These are phyloP conservation scores for Megaustenia siamemsis DNA, from an alignment of 2,888 invertebrate species.

Conservation along the genomic window DNA sequence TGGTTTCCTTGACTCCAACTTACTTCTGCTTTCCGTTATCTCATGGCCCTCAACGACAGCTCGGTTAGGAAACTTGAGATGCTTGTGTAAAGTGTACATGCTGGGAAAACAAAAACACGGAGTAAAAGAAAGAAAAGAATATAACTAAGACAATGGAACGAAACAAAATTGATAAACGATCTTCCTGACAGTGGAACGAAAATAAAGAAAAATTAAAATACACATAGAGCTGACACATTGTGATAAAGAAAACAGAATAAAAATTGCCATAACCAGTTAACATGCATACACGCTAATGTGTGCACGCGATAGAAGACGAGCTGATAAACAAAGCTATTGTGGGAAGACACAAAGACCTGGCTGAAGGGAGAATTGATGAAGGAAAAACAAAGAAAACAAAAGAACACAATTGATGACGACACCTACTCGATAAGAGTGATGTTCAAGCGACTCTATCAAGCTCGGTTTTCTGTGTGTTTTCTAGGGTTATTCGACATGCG, in stretches of 20 bases:
- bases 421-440: constrained; percentile 32
- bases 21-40: neutral
- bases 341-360: neutral
- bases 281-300: neutral
- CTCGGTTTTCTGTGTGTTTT: constrained; percentile 22
- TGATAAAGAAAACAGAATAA: neutral
- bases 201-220: neutral
- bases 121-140: no score
- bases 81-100: neutral
- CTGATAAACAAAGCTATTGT: constrained; percentile 2
- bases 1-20: neutral
- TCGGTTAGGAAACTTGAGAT: neutral
- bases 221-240: neutral
- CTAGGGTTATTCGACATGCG: neutral
- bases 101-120: neutral
- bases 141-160: neutral
- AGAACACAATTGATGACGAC: constrained; percentile 24
- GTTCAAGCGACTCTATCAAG: neutral
- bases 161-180: neutral
- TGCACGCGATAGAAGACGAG: neutral
- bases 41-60: neutral
- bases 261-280: neutral
- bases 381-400: neutral
- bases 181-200: neutral
- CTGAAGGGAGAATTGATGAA: constrained; percentile 25